Evolutionary conservation across 2,797 vertebrate genomes (phyloP).

Genomic region (Monodelphis domestica): DNA sequence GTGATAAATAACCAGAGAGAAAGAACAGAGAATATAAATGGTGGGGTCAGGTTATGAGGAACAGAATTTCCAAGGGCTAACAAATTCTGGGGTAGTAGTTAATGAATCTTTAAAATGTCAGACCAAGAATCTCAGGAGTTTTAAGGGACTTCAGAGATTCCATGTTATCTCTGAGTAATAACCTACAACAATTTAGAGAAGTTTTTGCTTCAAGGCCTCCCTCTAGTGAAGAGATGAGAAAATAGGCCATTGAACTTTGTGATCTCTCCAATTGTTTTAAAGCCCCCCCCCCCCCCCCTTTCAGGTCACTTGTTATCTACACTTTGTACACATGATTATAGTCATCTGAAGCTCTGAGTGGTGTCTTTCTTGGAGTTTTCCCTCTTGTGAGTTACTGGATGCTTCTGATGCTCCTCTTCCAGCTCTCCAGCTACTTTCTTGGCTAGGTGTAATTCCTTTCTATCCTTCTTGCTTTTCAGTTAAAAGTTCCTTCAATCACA

Average conservation of each 20-base stretch:
- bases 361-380: background rate
- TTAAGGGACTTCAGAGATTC: background rate
- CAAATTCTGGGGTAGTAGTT: background rate
- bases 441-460: background rate
- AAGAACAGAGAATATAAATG: background rate
- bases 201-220: background rate
- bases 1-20: background rate
- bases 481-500: background rate
- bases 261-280: background rate
- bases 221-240: background rate
- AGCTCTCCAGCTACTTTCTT: background rate
- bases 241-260: background rate
- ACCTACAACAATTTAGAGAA: background rate
- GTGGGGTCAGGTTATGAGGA: background rate
- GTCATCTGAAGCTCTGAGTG: background rate
- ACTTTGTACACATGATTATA: background rate
- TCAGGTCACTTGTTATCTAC: background rate
- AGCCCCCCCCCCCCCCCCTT: too few species aligned
- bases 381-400: background rate
- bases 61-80: background rate
- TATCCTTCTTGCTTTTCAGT: background rate
- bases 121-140: background rate
- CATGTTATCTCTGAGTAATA: background rate
- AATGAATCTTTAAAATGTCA: background rate
- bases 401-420: background rate